Evolutionary conservation across 2,113 vertebrate species (phyloP), one percentile per base, ranked within the genome.

Genomic region (Girardinichthys multiradiatus): DNA sequence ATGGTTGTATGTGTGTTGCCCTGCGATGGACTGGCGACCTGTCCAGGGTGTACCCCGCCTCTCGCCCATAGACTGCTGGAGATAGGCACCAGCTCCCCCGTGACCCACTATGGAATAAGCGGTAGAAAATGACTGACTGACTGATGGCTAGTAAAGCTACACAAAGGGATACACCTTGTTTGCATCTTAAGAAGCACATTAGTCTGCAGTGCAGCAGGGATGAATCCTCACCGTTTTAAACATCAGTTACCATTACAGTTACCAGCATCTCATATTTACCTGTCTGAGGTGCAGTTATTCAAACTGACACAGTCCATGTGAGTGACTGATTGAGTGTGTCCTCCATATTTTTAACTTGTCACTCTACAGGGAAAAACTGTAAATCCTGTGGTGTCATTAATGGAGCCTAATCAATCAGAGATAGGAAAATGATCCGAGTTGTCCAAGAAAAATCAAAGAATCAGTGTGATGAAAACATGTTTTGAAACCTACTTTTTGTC

Each of bases 281-380:
- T 48, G 35, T 69, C 45, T 42, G 54, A 77, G 66, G 33, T 57
- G 79, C 80, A 76, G 45, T 77, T 85, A 87, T 74, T 83, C 66
- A 86, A 74, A 81, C 71, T 81, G 84, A 86, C 87, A 89, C 68
- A 75, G 74, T 80, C 82, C 77, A 83, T 69, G 74, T 64, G 30
- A 85, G 77, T 69, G 87, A 83, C 71, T 76, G 80, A 89, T 76
- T 71, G 74, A 79, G 58, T 61, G 57, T 61, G 64, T 81, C 75
- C 66, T 70, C 81, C 67, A 70, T 79, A 75, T 79, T 76, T 86
- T 76, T 72, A 67, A 45, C 69, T 74, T 81, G 77, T 79, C 69
- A 12, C 30, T 68, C 54, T 62, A 71, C 74, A 62, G 84, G 82
- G 79, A 82, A 76, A 79, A 77, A 68, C 57, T 77, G 28, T 28